Evolutionary conservation across 2,888 invertebrate species (phyloP), one percentile per base, ranked within the genome.

Genomic region (Eulithis prunata): DNA sequence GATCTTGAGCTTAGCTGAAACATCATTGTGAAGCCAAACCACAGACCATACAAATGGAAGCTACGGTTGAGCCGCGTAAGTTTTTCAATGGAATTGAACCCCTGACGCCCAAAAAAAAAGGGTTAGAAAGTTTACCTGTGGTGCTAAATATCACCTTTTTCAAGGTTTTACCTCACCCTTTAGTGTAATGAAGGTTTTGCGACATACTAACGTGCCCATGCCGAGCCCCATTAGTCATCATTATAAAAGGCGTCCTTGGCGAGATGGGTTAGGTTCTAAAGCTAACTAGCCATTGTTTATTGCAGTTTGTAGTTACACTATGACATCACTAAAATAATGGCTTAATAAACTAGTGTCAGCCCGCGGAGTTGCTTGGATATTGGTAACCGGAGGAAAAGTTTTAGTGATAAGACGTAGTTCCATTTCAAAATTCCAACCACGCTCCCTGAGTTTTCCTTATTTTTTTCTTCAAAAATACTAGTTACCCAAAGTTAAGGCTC

Each of bases 91-190:
- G 32, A 32, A 32, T 32, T 32, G 2, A 32, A 32, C 3, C 32
- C 32, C 3, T 32, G 32, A n/a, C 46, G n/a, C 46, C 6, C n/a
- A n/a, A n/a, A 46, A 46, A 46, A 46, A n/a, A 8, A 5, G 0
- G 46, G n/a, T n/a, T n/a, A 6, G 4, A 11, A 11, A 41, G 41
- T 41, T 41, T 41, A 41, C 10, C 41, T 11, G 41, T 41, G 13
- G 14, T 47, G 56, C 38, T 47, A 75, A 76, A 76, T 68, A 59
- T 46, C 49, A 55, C 49, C 64, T 54, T 46, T 63, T 64, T 64
- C 74, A 81, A 78, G 80, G 78, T 57, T 73, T 66, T 66, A 71
- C 77, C 80, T 73, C 75, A 76, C 83, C 83, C 80, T 73, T 76
- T 68, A 71, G 59, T 64, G 71, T 79, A 78, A 79, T 76, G 72